Conservation (phyloP, 2,888 invertebrate genomes). For the Ypsolopha sequella region DNA sequence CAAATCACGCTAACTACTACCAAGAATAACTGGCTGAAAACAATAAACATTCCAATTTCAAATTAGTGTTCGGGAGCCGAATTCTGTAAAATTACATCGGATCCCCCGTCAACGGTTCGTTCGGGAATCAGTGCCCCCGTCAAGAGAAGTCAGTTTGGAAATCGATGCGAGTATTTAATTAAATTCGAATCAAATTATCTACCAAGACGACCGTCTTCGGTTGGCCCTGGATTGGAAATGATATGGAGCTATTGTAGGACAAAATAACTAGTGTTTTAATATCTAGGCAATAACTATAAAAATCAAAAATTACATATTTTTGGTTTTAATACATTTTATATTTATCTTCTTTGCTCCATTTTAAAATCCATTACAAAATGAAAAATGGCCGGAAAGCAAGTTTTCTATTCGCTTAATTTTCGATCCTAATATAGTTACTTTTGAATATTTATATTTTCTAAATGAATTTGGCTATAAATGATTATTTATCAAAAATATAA, state of each 20-base stretch:
- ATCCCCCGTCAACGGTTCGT: background rate
- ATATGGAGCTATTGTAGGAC: background rate
- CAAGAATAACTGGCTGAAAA: background rate
- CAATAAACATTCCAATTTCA: background rate
- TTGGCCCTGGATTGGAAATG: conserved; percentile 3
- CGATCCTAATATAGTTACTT: no score
- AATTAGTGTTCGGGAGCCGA: background rate
- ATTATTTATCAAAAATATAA: no score
- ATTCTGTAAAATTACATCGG: background rate
- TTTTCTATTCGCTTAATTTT: no score
- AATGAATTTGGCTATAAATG: no score
- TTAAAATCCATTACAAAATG: no score
- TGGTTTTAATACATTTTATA: no score
- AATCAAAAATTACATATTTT: no score
- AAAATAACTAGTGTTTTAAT: no score
- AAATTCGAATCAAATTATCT: conserved; percentile 64
- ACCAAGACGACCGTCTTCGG: conserved; percentile 35
- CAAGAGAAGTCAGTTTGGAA: conserved; percentile 13
- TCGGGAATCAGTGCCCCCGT: conserved; percentile 20
- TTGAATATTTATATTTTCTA: no score
- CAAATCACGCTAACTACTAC: background rate
- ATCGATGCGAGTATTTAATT: conserved; percentile 29
- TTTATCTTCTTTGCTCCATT: no score
- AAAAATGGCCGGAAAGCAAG: no score
- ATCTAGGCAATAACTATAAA: no score